A percentile compares a stretch with the other conserved stretches of the same genome.
phyloP scores from a whole-genome alignment of 2,113 vertebrate genomes.

The Eleginops maclovinus region DNA sequence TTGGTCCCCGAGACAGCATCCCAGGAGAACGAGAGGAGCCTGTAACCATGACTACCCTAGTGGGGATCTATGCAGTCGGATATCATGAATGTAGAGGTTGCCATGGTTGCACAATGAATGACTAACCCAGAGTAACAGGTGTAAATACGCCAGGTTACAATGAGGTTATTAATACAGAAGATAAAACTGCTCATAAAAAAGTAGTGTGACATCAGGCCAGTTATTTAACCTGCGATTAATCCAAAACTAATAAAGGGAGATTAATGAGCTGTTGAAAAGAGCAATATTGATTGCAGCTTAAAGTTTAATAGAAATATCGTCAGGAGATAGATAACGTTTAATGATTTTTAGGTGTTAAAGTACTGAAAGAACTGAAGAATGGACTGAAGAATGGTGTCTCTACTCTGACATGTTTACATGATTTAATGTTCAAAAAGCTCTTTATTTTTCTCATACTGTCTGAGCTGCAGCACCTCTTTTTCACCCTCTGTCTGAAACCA shows the following conservation, averaged over 20 bases:
- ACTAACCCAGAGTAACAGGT: conserved; percentile 44
- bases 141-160: conserved; percentile 32
- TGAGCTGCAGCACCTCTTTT: too few relatives aligned
- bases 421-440: too few relatives aligned
- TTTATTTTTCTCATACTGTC: too few relatives aligned
- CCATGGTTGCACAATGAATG: conserved; percentile 70
- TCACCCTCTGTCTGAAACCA: too few relatives aligned
- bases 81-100: conserved; percentile 66
- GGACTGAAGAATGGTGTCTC: neutral
- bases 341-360: neutral
- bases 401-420: too few relatives aligned
- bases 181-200: conserved; percentile 3
- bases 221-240: conserved; percentile 1
- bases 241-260: neutral
- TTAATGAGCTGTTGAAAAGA: neutral
- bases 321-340: neutral
- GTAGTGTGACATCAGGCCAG: neutral
- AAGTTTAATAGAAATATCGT: neutral
- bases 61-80: conserved; percentile 61
- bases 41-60: conserved; percentile 77
- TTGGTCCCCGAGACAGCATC: conserved; percentile 41
- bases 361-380: neutral
- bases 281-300: neutral
- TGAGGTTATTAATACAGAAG: conserved; percentile 23
- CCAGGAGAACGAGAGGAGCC: conserved; percentile 61